Evolutionary conservation across 2,888 invertebrate genomes (phyloP).

Genomic region (Dendrolimus pini): DNA sequence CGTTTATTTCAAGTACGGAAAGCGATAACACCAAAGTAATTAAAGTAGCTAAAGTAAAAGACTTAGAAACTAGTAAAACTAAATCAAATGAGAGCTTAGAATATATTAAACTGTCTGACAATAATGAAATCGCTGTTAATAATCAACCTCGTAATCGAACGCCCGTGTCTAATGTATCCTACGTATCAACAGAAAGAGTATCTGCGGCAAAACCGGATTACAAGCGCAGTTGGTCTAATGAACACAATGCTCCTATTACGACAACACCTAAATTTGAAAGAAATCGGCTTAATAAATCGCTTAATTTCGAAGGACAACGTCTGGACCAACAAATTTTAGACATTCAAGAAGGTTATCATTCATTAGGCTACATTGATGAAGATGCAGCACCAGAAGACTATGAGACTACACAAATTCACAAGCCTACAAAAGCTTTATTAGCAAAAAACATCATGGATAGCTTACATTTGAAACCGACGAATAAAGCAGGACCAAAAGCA

Average conservation of each 20-base stretch:
- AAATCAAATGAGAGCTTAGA: conserved; percentile 64
- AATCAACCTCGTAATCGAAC: conserved; percentile 70
- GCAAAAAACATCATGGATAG: conserved; percentile 71
- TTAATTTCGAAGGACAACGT: conserved; percentile 65
- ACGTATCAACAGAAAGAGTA: conserved; percentile 57
- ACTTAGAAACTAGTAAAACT: conserved; percentile 62
- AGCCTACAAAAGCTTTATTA: conserved; percentile 58
- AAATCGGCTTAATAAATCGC: conserved; percentile 66
- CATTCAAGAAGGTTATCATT: conserved; percentile 67
- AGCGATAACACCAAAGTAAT: conserved; percentile 55
- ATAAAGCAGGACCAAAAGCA: conserved; percentile 63
- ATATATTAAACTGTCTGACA: conserved; percentile 59
- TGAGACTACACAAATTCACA: conserved; percentile 45
- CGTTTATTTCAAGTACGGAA: conserved; percentile 56
- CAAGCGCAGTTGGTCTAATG: conserved; percentile 56
- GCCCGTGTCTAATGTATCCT: conserved; percentile 64
- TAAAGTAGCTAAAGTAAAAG: conserved; percentile 67
- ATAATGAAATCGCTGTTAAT: conserved; percentile 67
- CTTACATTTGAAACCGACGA: conserved; percentile 61
- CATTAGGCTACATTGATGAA: conserved; percentile 65
- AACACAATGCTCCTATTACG: conserved; percentile 45
- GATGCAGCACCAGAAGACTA: conserved; percentile 35
- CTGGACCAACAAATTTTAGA: conserved; percentile 70
- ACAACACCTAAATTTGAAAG: conserved; percentile 67
- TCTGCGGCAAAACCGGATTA: conserved; percentile 43